Evolutionary conservation across 2,113 vertebrate genomes (phyloP).

Genomic region (Edolisoma coerulescens): DNA sequence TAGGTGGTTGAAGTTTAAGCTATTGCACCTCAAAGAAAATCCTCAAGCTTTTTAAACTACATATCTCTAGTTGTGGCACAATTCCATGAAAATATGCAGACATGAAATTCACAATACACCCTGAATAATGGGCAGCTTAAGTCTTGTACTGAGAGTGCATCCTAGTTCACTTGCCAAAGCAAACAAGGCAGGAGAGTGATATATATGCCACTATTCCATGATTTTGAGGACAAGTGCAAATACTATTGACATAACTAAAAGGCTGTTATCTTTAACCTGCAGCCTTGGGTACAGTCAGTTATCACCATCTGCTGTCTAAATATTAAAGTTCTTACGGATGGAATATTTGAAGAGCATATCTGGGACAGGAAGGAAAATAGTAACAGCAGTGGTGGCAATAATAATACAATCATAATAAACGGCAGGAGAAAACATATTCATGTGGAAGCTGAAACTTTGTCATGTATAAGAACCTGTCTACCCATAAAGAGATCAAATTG

Average conservation of each 20-base stretch:
- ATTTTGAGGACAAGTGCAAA: neutral
- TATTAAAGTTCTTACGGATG: neutral
- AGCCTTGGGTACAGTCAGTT: neutral
- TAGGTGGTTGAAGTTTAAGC: neutral
- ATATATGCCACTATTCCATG: neutral
- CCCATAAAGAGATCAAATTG: slow-evolving; percentile 19
- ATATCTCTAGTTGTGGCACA: neutral
- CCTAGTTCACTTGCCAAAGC: neutral
- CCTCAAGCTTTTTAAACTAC: neutral
- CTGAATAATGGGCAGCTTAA: neutral
- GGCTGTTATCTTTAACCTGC: neutral
- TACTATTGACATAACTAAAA: neutral
- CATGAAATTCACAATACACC: neutral
- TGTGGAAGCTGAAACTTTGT: neutral
- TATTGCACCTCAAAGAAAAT: neutral
- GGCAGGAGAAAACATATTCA: neutral
- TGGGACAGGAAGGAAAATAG: neutral
- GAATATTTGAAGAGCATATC: neutral
- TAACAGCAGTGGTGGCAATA: neutral
- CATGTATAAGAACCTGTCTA: neutral
- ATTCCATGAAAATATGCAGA: neutral
- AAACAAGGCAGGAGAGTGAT: neutral
- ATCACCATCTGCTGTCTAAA: slow-evolving; percentile 26
- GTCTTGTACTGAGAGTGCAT: neutral
- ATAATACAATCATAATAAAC: neutral